phyloP scores from a whole-genome alignment of 2,113 vertebrate genomes.

The Hemichromis elongatus region DNA sequence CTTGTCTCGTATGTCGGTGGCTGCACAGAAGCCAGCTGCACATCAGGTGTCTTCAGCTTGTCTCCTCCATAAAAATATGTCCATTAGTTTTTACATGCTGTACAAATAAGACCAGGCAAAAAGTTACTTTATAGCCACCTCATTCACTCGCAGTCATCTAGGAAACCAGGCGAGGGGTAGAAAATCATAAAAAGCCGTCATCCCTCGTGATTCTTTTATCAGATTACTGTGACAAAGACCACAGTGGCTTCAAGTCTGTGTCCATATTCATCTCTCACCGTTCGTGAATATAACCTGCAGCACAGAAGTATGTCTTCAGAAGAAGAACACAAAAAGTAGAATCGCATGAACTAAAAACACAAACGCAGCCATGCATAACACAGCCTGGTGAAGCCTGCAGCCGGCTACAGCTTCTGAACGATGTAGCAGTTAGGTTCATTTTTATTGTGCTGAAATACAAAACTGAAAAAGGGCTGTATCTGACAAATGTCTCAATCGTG shows the following conservation, averaged over 20 bases:
- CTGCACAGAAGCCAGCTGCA: background rate
- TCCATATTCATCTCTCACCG: background rate
- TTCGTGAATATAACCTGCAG: background rate
- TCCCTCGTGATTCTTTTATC: background rate
- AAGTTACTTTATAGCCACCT: background rate
- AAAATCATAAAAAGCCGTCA: background rate
- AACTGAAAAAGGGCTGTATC: constrained; percentile 55
- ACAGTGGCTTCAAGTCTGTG: background rate
- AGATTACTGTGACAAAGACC: background rate
- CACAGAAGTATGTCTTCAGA: background rate
- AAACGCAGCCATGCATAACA: background rate
- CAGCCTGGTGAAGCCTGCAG: constrained; percentile 5
- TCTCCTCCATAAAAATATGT: background rate
- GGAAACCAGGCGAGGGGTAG: background rate
- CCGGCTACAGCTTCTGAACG: background rate
- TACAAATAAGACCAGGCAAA: background rate
- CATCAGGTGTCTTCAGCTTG: background rate
- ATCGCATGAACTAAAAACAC: background rate
- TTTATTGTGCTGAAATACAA: constrained; percentile 45
- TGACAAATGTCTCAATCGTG: constrained; percentile 56
- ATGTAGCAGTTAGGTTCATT: constrained; percentile 47
- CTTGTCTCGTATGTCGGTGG: background rate
- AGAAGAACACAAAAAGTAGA: background rate
- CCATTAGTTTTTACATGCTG: background rate
- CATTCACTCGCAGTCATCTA: background rate